phyloP scores from a whole-genome alignment of 1,140 invertebrate genomes.

The Penaeus chinensis region DNA sequence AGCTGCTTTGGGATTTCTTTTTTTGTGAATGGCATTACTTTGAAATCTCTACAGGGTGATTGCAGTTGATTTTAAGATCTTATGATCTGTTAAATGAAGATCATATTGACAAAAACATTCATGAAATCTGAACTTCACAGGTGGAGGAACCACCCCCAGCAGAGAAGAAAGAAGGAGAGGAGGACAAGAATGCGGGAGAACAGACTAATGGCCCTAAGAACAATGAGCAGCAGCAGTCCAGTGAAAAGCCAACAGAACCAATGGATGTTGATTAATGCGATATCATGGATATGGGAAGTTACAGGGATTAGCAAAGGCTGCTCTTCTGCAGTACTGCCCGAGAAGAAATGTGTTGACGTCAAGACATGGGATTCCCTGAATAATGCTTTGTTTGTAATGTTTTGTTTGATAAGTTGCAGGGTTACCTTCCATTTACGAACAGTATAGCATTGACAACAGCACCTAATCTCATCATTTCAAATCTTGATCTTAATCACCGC shows the following conservation, averaged over 20 bases:
- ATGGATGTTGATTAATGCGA: constrained; percentile 58
- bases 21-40: background rate
- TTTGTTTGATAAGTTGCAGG: too few relatives aligned
- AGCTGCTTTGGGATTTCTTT: background rate
- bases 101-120: too few relatives aligned
- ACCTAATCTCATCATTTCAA: too few relatives aligned
- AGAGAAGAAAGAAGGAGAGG: constrained; percentile 64
- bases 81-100: background rate
- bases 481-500: too few relatives aligned
- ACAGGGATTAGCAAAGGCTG: background rate
- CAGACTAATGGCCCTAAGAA: constrained; percentile 44
- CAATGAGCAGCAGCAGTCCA: constrained; percentile 35
- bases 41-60: too few relatives aligned
- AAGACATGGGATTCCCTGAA: background rate
- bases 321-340: background rate
- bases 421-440: too few relatives aligned
- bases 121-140: constrained; percentile 25
- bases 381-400: background rate
- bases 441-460: too few relatives aligned
- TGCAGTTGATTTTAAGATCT: background rate
- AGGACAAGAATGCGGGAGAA: constrained; percentile 31
- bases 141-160: constrained; percentile 68
- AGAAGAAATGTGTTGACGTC: constrained; percentile 4
- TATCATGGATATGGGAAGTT: background rate
- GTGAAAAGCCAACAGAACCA: constrained; percentile 55